These are phyloP conservation scores for Mythimna lalbum DNA, from an alignment of 2,888 invertebrate species.

Conservation along the genomic window DNA sequence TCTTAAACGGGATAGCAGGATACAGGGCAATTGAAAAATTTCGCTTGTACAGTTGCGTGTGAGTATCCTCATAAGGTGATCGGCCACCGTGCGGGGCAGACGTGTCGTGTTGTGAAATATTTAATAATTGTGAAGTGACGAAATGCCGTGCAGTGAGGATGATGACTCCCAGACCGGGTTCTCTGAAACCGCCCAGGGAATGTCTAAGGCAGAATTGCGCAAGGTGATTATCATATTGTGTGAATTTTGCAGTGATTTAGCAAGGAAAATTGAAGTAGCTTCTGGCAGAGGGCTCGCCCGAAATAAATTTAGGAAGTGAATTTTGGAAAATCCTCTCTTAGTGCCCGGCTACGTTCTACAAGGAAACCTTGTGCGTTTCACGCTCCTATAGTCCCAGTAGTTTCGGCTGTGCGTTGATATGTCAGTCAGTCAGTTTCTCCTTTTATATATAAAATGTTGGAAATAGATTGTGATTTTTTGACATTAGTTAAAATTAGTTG, in stretches of 20 bases:
- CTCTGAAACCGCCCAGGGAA: constrained; percentile 89
- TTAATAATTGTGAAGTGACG: constrained; percentile 52
- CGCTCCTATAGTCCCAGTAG: too few species aligned
- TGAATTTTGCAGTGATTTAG: neutral
- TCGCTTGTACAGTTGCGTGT: constrained; percentile 76
- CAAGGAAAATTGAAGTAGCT: neutral
- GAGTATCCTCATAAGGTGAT: constrained; percentile 73
- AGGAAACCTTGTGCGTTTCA: too few species aligned
- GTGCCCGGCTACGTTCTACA: too few species aligned
- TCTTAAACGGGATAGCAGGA: constrained; percentile 80
- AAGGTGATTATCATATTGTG: constrained; percentile 87
- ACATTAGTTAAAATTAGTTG: neutral
- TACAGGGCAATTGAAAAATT: constrained; percentile 81
- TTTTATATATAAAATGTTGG: neutral
- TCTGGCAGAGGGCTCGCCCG: too few species aligned
- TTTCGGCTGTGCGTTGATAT: too few species aligned
- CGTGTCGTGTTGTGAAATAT: constrained; percentile 59
- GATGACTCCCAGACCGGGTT: constrained; percentile 89
- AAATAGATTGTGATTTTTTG: neutral
- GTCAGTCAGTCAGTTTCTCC: too few species aligned
- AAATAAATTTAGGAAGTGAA: too few species aligned
- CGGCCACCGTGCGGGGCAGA: constrained; percentile 68
- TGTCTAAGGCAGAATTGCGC: constrained; percentile 93
- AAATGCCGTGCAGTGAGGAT: constrained; percentile 92
- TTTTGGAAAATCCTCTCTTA: too few species aligned